Evolutionary conservation across 2,797 vertebrate genomes (phyloP).

Genomic region (Rhabdomys pumilio): DNA sequence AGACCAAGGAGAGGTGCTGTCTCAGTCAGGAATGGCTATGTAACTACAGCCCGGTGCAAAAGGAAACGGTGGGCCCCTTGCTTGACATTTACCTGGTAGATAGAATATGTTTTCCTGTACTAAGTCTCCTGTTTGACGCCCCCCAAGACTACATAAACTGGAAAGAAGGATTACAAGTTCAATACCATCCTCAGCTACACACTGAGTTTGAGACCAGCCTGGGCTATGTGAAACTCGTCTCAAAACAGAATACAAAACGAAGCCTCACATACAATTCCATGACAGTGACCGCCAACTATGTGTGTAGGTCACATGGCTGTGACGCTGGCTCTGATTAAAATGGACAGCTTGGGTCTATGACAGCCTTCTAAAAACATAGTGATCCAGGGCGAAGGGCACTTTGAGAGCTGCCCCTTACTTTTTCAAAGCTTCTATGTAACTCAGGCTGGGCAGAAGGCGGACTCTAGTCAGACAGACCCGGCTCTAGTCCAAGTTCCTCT

Average conservation of each 20-base stretch:
- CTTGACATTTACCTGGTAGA: not conserved
- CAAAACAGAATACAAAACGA: not conserved
- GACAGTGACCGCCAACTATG: not conserved
- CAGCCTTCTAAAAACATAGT: not conserved
- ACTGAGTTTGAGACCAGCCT: not conserved
- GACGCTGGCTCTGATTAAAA: conserved; percentile 21
- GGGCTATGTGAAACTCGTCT: not conserved
- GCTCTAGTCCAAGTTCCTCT: not conserved
- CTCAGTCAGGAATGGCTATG: not conserved
- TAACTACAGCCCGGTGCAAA: not conserved
- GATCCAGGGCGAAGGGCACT: not conserved
- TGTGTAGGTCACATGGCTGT: not conserved
- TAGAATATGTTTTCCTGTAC: not conserved
- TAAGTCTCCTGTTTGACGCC: not conserved
- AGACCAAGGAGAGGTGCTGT: not conserved
- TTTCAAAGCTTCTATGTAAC: not conserved
- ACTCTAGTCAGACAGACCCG: not conserved
- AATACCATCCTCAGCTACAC: not conserved
- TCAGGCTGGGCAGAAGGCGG: not conserved
- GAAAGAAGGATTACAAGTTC: not conserved
- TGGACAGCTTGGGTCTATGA: conserved; percentile 27
- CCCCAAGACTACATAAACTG: not conserved
- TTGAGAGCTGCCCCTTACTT: not conserved
- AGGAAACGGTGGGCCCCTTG: not conserved
- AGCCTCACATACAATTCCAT: not conserved